Conservation (phyloP, 2,113 vertebrate species). For the Zosterops pallidus region DNA sequence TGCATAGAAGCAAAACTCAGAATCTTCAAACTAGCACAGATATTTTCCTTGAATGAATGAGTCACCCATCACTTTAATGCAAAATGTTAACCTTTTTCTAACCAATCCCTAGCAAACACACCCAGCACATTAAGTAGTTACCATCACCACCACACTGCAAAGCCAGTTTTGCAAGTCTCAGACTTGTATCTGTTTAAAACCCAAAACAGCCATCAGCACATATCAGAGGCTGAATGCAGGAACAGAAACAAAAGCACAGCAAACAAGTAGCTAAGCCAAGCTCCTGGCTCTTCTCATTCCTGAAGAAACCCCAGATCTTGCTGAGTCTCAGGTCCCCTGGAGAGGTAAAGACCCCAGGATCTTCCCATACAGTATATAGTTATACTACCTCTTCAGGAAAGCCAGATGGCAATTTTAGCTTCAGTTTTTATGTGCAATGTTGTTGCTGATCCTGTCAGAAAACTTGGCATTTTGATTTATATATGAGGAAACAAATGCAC, state of each 20-base stretch:
- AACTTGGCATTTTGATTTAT: neutral
- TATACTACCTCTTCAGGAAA: neutral
- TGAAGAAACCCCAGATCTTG: neutral
- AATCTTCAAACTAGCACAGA: neutral
- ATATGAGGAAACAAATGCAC: neutral
- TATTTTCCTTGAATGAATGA: neutral
- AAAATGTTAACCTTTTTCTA: neutral
- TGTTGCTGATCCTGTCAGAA: neutral
- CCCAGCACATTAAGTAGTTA: neutral
- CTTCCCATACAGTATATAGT: neutral
- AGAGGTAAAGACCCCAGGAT: neutral
- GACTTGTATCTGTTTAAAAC: neutral
- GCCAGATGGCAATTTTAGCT: neutral
- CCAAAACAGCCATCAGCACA: neutral
- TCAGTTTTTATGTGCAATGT: neutral
- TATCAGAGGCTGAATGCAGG: neutral
- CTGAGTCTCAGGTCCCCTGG: neutral
- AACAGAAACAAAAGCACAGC: neutral
- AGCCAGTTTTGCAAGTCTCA: neutral
- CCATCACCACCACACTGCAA: neutral
- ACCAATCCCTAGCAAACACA: neutral
- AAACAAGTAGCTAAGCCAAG: neutral
- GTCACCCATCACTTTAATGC: neutral
- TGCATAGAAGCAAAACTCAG: neutral
- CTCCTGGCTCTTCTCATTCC: neutral